These are phyloP conservation scores for Macaca mulatta DNA, from an alignment of 2,113 vertebrate species.

Conservation along the genomic window DNA sequence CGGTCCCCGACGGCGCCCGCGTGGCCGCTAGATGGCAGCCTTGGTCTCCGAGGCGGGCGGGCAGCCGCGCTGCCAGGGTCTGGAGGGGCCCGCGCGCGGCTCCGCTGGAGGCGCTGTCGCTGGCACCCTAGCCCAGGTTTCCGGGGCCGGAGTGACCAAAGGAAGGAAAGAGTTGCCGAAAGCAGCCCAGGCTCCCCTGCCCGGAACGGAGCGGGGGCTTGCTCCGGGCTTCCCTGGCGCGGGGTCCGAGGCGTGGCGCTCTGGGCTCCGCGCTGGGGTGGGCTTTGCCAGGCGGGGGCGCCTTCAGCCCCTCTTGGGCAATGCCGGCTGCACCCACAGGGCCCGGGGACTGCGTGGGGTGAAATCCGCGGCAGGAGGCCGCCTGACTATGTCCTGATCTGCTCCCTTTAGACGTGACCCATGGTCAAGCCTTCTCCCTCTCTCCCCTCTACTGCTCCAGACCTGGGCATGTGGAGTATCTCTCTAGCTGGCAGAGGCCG, in stretches of 20 bases:
- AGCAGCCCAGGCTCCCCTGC: background rate
- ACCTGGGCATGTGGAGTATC: background rate
- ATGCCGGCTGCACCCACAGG: background rate
- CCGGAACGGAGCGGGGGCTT: background rate
- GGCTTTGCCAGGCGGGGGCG: background rate
- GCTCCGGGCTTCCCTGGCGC: background rate
- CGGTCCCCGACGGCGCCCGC: background rate
- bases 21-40: conserved; percentile 78
- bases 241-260: background rate
- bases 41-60: conserved; percentile 59
- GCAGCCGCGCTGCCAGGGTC: background rate
- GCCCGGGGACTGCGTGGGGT: accelerated
- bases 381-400: background rate
- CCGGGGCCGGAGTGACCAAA: background rate
- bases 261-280: too few relatives aligned
- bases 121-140: background rate
- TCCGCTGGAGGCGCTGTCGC: background rate
- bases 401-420: background rate
- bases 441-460: background rate
- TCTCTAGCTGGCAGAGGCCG: background rate
- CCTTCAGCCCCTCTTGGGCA: background rate
- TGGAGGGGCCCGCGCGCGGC: background rate
- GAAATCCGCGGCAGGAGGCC: background rate
- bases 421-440: background rate
- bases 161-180: background rate